These are phyloP conservation scores for Akabosia matsudoensis DNA, from an alignment of 1,140 invertebrate species.

Conservation along the genomic window DNA sequence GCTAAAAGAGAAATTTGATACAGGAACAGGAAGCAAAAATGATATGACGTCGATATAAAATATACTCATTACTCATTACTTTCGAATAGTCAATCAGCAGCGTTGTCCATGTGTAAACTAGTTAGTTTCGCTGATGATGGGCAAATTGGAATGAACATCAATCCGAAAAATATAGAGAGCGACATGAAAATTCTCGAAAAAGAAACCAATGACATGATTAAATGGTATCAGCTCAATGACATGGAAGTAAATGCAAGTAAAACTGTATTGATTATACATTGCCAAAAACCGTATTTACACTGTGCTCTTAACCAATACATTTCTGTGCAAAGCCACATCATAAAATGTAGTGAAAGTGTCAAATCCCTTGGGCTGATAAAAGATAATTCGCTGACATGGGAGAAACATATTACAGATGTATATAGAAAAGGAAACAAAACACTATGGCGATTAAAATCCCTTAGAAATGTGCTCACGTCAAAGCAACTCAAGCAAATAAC, in stretches of 20 bases:
- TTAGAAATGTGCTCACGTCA: background rate
- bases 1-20: no score
- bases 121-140: conserved; percentile 25
- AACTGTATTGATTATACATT: background rate
- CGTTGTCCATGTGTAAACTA: background rate
- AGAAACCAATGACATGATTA: background rate
- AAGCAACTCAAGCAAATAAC: background rate
- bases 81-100: conserved; percentile 5
- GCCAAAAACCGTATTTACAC: background rate
- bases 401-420: background rate
- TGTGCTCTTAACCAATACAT: background rate
- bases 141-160: background rate
- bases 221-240: background rate
- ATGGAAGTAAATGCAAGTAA: background rate
- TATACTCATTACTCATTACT: background rate
- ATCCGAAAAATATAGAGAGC: background rate
- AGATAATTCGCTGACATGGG: conserved; percentile 1
- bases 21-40: no score
- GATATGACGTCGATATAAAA: no score
- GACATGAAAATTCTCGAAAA: background rate
- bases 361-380: background rate
- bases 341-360: background rate
- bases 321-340: background rate
- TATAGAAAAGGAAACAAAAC: background rate
- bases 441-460: background rate